Evolutionary conservation across 2,888 invertebrate species (phyloP).

Genomic region (Erynnis tages): DNA sequence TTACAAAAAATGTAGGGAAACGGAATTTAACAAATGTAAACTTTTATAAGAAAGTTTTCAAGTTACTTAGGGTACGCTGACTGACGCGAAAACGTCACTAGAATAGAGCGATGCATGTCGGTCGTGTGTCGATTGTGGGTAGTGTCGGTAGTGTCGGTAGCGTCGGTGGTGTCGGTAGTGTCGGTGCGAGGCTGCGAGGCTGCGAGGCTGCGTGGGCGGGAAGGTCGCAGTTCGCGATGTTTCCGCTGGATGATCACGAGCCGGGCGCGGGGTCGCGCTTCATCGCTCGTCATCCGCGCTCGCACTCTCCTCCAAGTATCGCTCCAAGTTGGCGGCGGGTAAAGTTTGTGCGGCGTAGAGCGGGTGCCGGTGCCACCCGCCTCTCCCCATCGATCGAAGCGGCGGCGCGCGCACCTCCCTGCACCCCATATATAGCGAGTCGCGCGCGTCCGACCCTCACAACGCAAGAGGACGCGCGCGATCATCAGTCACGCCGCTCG

Average conservation of each 20-base stretch:
- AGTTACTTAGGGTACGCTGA: too few species aligned
- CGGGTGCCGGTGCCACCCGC: constrained; percentile 44
- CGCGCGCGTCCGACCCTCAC: constrained; percentile 68
- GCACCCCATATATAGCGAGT: constrained; percentile 71
- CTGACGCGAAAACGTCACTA: too few species aligned
- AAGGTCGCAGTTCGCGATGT: constrained; percentile 32
- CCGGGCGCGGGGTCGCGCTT: constrained; percentile 35
- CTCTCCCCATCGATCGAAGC: constrained; percentile 64
- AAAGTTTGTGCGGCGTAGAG: constrained; percentile 63
- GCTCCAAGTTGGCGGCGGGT: constrained; percentile 61
- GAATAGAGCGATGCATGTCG: too few species aligned
- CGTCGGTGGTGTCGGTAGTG: too few species aligned
- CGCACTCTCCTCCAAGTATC: constrained; percentile 52
- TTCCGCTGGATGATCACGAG: constrained; percentile 70
- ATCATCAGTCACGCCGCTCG: constrained; percentile 75
- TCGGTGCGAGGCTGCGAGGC: too few species aligned
- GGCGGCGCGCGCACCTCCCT: constrained; percentile 70
- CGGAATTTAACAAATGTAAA: too few species aligned
- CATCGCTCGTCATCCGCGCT: constrained; percentile 27
- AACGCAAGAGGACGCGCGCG: constrained; percentile 82
- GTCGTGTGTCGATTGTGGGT: too few species aligned
- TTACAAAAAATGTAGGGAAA: too few species aligned
- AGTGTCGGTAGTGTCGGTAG: too few species aligned
- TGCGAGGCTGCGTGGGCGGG: constrained; percentile 35
- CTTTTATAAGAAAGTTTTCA: too few species aligned